Conservation (phyloP, 2,113 vertebrate species). For the Gnathonemus echidnorhynchus region DNA sequence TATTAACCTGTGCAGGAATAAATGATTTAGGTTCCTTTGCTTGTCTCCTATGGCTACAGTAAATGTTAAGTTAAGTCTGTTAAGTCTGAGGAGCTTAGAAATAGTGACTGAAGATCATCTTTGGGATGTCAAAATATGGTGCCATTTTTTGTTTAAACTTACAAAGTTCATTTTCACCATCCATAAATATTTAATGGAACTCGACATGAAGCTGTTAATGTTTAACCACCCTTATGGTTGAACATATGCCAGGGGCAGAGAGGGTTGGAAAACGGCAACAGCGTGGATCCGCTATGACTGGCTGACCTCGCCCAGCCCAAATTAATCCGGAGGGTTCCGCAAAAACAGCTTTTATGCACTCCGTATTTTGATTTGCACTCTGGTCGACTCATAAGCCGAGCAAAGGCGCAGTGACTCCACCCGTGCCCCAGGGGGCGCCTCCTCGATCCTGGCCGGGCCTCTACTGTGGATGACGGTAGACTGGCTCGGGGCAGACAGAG, state of each 20-base stretch:
- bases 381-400: background rate
- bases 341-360: background rate
- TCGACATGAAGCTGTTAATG: constrained; percentile 8
- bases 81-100: background rate
- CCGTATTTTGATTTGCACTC: background rate
- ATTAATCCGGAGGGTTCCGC: background rate
- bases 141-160: background rate
- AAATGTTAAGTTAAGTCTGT: background rate
- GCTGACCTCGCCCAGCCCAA: background rate
- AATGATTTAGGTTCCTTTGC: background rate
- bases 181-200: constrained; percentile 13
- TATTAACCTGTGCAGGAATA: background rate
- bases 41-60: background rate
- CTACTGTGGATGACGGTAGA: background rate
- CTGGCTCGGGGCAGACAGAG: background rate
- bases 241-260: background rate
- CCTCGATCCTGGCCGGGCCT: background rate
- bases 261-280: background rate
- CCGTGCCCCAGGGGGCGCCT: background rate
- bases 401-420: background rate
- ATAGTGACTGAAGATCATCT: background rate
- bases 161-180: constrained; percentile 13
- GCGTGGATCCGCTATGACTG: background rate
- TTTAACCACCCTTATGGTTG: constrained; percentile 1
- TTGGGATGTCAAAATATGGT: background rate